A percentile compares a stretch with the other conserved stretches of the same genome.
Conservation (phyloP, 2,888 invertebrate genomes). For the Ichneumoninae sp. region DNA sequence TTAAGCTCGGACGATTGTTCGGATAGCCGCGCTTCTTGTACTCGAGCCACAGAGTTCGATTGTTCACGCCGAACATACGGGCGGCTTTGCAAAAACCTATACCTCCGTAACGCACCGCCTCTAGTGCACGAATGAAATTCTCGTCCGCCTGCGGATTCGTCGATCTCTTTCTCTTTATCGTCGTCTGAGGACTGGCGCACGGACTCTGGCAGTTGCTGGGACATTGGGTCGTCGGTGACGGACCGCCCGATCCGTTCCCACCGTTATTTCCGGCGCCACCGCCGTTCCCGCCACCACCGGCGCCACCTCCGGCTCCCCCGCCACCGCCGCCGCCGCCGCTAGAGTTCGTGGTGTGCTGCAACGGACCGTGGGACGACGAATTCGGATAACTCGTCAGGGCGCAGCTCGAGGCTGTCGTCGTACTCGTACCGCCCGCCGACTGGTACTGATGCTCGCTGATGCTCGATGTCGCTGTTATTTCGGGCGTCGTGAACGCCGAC, state of each 20-base stretch:
- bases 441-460: slow-evolving; percentile 86
- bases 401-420: slow-evolving; percentile 82
- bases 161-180: slow-evolving; percentile 88
- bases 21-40: slow-evolving; percentile 94
- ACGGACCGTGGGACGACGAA: slow-evolving; percentile 81
- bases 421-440: slow-evolving; percentile 84
- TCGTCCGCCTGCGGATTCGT: slow-evolving; percentile 93
- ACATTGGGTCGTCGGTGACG: slow-evolving; percentile 78
- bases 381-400: slow-evolving; percentile 79
- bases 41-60: slow-evolving; percentile 93
- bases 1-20: slow-evolving; percentile 91
- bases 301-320: slow-evolving; percentile 81
- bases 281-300: slow-evolving; percentile 68
- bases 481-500: slow-evolving; percentile 83
- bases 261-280: slow-evolving; percentile 71
- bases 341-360: slow-evolving; percentile 81
- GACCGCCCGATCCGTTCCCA: slow-evolving; percentile 78
- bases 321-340: slow-evolving; percentile 76
- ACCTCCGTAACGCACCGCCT: slow-evolving; percentile 92
- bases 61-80: slow-evolving; percentile 93
- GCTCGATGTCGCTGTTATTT: slow-evolving; percentile 85
- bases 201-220: slow-evolving; percentile 83
- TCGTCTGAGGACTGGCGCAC: slow-evolving; percentile 83
- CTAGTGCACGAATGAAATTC: slow-evolving; percentile 92
- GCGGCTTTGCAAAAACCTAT: slow-evolving; percentile 95